Conservation (phyloP, 2,113 vertebrate genomes). For the Gracilinanus agilis region DNA sequence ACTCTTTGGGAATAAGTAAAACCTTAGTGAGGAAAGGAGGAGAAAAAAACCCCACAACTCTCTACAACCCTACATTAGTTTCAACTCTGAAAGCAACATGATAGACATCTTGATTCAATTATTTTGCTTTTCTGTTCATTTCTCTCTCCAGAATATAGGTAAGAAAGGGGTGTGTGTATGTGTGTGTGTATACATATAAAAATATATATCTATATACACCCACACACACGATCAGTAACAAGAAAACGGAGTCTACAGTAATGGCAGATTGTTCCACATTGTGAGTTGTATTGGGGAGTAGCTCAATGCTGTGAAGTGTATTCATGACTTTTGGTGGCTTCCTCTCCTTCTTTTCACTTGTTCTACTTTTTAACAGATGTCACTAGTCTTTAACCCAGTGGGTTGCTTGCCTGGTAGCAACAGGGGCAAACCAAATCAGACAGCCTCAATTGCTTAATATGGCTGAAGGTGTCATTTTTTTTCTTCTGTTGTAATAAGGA, state of each 20-base stretch:
- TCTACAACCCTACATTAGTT: neutral
- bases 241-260: neutral
- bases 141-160: constrained; percentile 48
- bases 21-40: constrained; percentile 33
- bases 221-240: constrained; percentile 32
- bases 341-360: constrained; percentile 61
- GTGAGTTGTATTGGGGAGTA: neutral
- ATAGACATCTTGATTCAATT: constrained; percentile 73
- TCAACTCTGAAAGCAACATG: constrained; percentile 46
- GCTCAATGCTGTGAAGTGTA: constrained; percentile 37
- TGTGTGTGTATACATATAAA: constrained; percentile 28
- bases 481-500: constrained; percentile 82
- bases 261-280: fast-evolving
- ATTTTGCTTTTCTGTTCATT: constrained; percentile 45
- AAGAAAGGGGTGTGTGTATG: constrained; percentile 33
- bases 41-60: neutral
- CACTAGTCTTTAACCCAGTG: constrained; percentile 83
- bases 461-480: constrained; percentile 80
- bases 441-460: constrained; percentile 85
- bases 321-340: constrained; percentile 66
- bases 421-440: constrained; percentile 83
- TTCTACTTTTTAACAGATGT: constrained; percentile 81
- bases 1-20: constrained; percentile 51
- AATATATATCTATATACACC: constrained; percentile 17
- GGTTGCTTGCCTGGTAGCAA: constrained; percentile 78